Conservation (phyloP, 2,888 invertebrate genomes). For the Rhagonycha lutea region DNA sequence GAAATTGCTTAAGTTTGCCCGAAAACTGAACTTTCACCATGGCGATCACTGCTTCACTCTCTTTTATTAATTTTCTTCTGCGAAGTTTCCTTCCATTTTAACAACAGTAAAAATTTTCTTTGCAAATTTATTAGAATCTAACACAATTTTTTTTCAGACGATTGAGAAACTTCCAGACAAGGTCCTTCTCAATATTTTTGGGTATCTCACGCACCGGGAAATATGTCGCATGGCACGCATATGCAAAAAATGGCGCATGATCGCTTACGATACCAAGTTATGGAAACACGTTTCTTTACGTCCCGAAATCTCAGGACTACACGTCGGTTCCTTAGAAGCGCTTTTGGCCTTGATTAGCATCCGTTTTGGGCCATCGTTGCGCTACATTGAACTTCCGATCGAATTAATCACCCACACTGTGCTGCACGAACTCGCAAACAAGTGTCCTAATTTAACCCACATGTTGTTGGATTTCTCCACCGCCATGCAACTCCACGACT, state of each 20-base stretch:
- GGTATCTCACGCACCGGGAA: constrained; percentile 90
- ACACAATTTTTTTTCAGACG: constrained; percentile 70
- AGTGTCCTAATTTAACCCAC: constrained; percentile 93
- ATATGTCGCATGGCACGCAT: constrained; percentile 92
- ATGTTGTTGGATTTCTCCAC: constrained; percentile 98
- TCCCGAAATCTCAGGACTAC: constrained; percentile 94
- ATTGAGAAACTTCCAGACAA: constrained; percentile 97
- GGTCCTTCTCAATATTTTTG: constrained; percentile 91
- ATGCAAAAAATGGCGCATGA: constrained; percentile 93
- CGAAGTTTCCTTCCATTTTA: background rate
- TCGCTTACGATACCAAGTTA: constrained; percentile 92
- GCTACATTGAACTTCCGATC: constrained; percentile 92
- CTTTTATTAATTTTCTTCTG: background rate
- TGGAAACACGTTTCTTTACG: constrained; percentile 97
- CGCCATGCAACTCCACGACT: constrained; percentile 99
- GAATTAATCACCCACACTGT: constrained; percentile 96
- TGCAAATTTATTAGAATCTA: background rate
- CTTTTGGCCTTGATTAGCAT: constrained; percentile 85
- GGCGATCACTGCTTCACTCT: background rate
- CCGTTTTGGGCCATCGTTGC: constrained; percentile 84
- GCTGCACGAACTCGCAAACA: constrained; percentile 93
- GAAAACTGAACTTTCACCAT: background rate
- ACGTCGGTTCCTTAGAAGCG: constrained; percentile 86
- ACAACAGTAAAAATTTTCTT: background rate
- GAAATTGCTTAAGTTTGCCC: background rate